Percentiles rank a stretch among this genome's conserved stretches.
phyloP scores from a whole-genome alignment of 2,797 vertebrate genomes.

The Valencia hispanica region DNA sequence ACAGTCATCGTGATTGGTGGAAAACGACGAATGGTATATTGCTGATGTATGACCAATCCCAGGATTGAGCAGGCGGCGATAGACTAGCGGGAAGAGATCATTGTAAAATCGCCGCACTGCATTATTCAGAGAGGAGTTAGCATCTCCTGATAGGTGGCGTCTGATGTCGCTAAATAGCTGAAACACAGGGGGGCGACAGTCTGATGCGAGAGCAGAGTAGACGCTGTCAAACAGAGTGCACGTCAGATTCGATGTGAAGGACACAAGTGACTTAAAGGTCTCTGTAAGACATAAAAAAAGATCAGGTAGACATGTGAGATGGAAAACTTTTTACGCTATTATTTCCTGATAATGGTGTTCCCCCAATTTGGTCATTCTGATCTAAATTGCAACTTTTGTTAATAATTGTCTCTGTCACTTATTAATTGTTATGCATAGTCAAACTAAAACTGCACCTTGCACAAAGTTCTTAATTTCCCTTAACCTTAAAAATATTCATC shows the following conservation, averaged over 20 bases:
- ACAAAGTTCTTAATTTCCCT: neutral
- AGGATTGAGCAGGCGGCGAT: conserved; percentile 87
- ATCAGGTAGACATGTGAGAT: neutral
- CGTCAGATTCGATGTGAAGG: conserved; percentile 87
- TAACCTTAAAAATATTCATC: neutral
- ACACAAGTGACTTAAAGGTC: conserved; percentile 87
- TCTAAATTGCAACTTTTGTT: neutral
- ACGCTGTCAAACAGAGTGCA: conserved; percentile 85
- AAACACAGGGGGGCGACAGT: conserved; percentile 83
- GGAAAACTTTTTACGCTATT: neutral
- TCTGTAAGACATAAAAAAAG: conserved; percentile 72
- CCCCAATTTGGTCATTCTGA: neutral
- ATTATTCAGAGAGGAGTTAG: conserved; percentile 77
- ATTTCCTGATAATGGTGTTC: neutral
- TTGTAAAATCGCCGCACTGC: conserved; percentile 85
- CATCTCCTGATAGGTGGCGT: conserved; percentile 83
- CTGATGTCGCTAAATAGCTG: conserved; percentile 85
- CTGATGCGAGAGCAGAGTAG: conserved; percentile 84
- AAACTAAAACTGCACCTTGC: neutral
- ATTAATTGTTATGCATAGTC: neutral
- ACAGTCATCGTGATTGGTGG: conserved; percentile 76
- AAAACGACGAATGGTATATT: conserved; percentile 40
- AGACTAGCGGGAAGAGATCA: conserved; percentile 89
- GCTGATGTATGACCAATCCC: conserved; percentile 67
- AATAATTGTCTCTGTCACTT: neutral